Evolutionary conservation across 1,140 invertebrate species (phyloP), one percentile per base, ranked within the genome.

Genomic region (Hydropsyche tenuis): DNA sequence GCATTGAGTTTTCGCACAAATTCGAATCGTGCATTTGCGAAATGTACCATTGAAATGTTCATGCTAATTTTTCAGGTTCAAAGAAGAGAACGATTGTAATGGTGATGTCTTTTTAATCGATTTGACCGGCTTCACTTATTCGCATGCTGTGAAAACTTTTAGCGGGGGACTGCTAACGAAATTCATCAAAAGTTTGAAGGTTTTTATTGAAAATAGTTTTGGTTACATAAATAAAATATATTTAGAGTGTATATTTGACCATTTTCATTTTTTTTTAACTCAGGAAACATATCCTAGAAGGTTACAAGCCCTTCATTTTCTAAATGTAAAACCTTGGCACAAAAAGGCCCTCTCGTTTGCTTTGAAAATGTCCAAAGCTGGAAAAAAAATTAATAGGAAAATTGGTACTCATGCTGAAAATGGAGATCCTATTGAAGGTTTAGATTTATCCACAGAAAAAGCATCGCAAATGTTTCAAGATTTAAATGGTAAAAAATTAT

Each of bases 111-210:
- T 77, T 64, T 45, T 77, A 14, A 22, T 77, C 5, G 75, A 77
- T 56, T 69, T 77, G 62, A 71, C 73, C 43, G 75, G 75, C 0
- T 74, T 77, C 23, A 64, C 75, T 0, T 62, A 56, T n/a, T 43
- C 43, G 6, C 75, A 77, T 48, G 73, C 65, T 1, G 65, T 77
- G 46, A 77, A 74, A 74, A n/a, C 72, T 18, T 72, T 72, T 27
- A 74, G 51, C 45, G 43, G 70, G 0, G 73, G 73, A 65, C 53
- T 63, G 3, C 23, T 77, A 23, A n/a, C 48, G 14, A 77, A 64
- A 62, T 77, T 77, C 62, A 56, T 77, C 18, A 77, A 77, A 73
- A 51, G 65, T 37, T 45, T 74, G 62, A 77, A 77, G 73, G 75
- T 77, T 69, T 43, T 7, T 56, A 45, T 7, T 37, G 30, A 4